Conservation (phyloP, 2,888 invertebrate species). For the Lampropteryx suffumata region DNA sequence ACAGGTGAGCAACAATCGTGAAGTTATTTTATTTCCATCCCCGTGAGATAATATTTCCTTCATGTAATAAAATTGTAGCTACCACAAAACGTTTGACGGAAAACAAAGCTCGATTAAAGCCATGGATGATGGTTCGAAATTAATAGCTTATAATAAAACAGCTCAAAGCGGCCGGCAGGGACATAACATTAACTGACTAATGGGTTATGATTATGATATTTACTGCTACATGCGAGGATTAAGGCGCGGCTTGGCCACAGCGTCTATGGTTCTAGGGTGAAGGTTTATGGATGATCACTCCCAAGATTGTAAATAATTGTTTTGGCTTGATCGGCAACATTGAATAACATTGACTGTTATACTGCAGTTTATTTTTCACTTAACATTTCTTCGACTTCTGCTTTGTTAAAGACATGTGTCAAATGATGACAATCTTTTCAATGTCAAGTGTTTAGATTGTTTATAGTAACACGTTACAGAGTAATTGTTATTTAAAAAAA, state of each 20-base stretch:
- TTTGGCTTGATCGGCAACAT: too few relatives aligned
- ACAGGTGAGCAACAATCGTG: too few relatives aligned
- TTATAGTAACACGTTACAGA: too few relatives aligned
- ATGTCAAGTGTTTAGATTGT: too few relatives aligned
- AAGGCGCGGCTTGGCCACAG: constrained; percentile 51
- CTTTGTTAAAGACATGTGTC: too few relatives aligned
- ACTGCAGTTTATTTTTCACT: too few relatives aligned
- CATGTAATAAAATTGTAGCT: constrained; percentile 11
- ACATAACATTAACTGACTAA: constrained; percentile 75
- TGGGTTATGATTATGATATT: constrained; percentile 80
- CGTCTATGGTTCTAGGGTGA: constrained; percentile 20
- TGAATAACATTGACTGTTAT: background rate
- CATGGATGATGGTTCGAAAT: constrained; percentile 58
- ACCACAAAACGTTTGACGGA: constrained; percentile 15
- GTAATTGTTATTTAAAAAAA: too few relatives aligned
- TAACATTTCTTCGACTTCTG: too few relatives aligned
- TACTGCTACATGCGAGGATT: constrained; percentile 69
- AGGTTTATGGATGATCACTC: background rate
- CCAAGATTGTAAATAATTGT: too few relatives aligned
- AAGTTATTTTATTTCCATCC: background rate
- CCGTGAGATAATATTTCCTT: constrained; percentile 3
- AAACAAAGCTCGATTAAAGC: constrained; percentile 47
- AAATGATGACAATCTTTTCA: too few relatives aligned
- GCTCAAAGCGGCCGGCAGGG: constrained; percentile 66
- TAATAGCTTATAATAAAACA: constrained; percentile 68